Evolutionary conservation across 2,113 vertebrate species (phyloP).

Genomic region (Cephalopterus ornatus): DNA sequence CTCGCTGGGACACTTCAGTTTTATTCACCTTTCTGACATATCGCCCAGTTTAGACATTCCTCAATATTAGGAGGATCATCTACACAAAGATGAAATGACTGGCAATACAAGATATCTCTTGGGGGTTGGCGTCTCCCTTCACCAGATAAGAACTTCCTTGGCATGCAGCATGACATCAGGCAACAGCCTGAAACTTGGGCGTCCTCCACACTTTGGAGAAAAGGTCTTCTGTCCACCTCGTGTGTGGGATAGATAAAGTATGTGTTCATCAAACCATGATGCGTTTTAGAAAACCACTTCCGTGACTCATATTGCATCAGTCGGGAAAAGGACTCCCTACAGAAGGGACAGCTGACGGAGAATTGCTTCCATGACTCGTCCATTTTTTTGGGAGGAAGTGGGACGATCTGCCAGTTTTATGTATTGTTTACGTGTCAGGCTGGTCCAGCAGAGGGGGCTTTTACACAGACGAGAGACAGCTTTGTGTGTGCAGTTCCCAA

Average conservation of each 20-base stretch:
- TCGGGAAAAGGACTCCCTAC: neutral
- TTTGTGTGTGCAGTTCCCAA: accelerated
- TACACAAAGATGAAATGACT: neutral
- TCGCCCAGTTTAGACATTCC: accelerated
- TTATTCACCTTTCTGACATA: neutral
- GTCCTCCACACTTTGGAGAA: neutral
- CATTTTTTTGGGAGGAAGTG: accelerated
- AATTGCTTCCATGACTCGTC: accelerated
- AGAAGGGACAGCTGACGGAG: neutral
- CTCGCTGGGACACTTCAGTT: neutral
- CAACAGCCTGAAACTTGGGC: neutral
- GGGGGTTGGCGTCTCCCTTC: neutral
- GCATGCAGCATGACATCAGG: neutral
- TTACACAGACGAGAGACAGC: neutral
- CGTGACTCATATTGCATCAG: accelerated
- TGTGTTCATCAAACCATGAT: neutral
- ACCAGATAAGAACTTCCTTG: neutral
- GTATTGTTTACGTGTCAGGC: accelerated
- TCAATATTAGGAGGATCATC: neutral
- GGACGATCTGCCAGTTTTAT: accelerated
- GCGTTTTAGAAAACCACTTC: neutral
- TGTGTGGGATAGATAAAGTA: accelerated
- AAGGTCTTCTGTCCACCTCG: neutral
- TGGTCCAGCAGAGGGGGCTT: constrained; percentile 33
- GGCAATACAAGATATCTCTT: neutral